Base-by-base conservation (phyloP, 2,113 vertebrate species). In the Gallinago jamesoni region DNA sequence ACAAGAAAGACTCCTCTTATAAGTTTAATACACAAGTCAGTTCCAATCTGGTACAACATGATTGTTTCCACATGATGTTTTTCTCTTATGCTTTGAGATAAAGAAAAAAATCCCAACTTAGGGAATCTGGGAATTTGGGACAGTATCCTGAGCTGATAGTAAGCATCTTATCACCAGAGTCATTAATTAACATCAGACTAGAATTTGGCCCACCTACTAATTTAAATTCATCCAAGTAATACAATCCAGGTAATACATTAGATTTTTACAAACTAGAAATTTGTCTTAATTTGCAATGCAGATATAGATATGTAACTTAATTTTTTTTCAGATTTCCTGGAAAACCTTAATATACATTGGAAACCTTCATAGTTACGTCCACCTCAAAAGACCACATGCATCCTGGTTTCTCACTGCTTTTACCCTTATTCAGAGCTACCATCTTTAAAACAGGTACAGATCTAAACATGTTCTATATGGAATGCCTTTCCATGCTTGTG, bases 361-460 rank as follows among this genome's bases (percentile, higher is more conserved):
- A 52, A 56, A 8, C 25, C 12, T 19, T 14, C 24, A 45, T 45
- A 23, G 43, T 6, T 4, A 2, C 18, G 2, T 1, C 21, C 72
- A 7, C 1, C 12, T 16, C 64, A 63, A 6, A 5, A 7, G 28
- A 2, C 1, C 25, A 0, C 5, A 0, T 2, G 1, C 4, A 4
- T 6, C 41, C 55, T 3, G 31, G 0, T 11, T 56, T 14, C 82
- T 19, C 47, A 5, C 55, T 30, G 33, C 5, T 23, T n/a, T 35
- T 12, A 31, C 30, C 33, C 2, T 14, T 22, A 53, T 6, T 30
- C 35, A 7, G 52, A 50, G 30, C 6, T 15, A 18, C 31, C 6
- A 5, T 3, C 74, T 72, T 15, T 28, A 39, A 27, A 33, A 59
- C 1, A n/a, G 25, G 12, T 3, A 1, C 13, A 11, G 35, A 23